phyloP scores from a whole-genome alignment of 1,140 invertebrate genomes.

The Venustaconcha ellipsiformis region DNA sequence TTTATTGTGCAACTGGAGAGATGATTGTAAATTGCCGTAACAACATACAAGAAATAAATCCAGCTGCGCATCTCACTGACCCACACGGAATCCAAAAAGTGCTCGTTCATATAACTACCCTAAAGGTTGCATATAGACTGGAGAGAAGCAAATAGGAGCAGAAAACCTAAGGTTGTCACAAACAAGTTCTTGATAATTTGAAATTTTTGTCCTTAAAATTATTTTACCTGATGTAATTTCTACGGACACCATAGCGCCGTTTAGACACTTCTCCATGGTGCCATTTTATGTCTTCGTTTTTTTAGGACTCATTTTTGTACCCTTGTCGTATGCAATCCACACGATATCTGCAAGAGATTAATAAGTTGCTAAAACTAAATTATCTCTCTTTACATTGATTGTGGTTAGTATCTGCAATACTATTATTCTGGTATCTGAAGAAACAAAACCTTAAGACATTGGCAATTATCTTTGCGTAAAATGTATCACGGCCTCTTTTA shows the following conservation, averaged over 20 bases:
- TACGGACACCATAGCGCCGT: background rate
- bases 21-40: constrained; percentile 77
- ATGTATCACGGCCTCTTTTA: too few relatives aligned
- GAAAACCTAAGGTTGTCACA: constrained; percentile 58
- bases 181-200: constrained; percentile 60
- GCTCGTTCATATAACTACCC: constrained; percentile 56
- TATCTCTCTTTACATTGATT: too few relatives aligned
- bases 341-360: too few relatives aligned
- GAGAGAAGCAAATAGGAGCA: constrained; percentile 62
- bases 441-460: too few relatives aligned
- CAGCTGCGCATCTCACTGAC: constrained; percentile 87
- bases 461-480: too few relatives aligned
- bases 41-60: constrained; percentile 94
- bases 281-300: background rate
- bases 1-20: constrained; percentile 93
- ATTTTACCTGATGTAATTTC: background rate
- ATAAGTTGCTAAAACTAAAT: too few relatives aligned
- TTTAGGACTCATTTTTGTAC: too few relatives aligned
- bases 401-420: too few relatives aligned
- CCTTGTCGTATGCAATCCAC: too few relatives aligned
- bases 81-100: constrained; percentile 65
- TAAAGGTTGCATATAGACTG: constrained; percentile 60
- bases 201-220: constrained; percentile 35
- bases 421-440: too few relatives aligned
- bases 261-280: background rate